Base-by-base conservation (phyloP, 2,797 vertebrate species). In the Lepilemur septentrionalis region DNA sequence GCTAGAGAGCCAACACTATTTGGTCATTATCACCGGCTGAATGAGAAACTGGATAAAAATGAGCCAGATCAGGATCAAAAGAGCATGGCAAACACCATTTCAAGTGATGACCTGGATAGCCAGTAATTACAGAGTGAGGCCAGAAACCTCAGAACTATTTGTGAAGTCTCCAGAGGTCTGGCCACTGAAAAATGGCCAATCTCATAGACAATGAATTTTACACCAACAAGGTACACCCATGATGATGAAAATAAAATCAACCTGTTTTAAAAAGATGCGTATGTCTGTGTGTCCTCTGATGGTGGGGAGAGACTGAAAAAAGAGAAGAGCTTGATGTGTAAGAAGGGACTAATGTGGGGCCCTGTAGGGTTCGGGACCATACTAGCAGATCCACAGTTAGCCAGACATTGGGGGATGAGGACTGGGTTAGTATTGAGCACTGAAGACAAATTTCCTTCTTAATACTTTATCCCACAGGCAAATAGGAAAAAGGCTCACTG, bases 171-270 rank as follows among this genome's bases (percentile, higher is more conserved):
- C 38, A 48, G 59, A n/a, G 28, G 50, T 78, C 78, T 70, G 79
- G 9, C 28, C 23, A 9, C 61, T 84, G n/a, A 84, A n/a, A 84
- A 89, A 65, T 13, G 35, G 7, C 57, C 57, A 52, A 30, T 18
- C 6, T 4, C n/a, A 30, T 65, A 89, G 55, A 35, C 43, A 13
- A 2, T 12, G 25, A 59, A 75, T 81, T 75, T 63, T 70, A 70
- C 35, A 73, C 3, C 38, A 63, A 35, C 57, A 76, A 32, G 63
- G 7, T 83, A 43, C 65, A 75, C 9, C 48, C 38, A 85, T 65
- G 52, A 7, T 35, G 8, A 32, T 73, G 30, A 69, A 70, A 96
- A 83, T 95, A 96, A 96, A 93, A 76, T 20, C 22, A 43, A 4
- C 12, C 46, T 57, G 41, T 52, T 93, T 20, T 13, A 38, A 82